Base-by-base conservation (phyloP, 2,888 invertebrate genomes). In the Diogma glabrata region DNA sequence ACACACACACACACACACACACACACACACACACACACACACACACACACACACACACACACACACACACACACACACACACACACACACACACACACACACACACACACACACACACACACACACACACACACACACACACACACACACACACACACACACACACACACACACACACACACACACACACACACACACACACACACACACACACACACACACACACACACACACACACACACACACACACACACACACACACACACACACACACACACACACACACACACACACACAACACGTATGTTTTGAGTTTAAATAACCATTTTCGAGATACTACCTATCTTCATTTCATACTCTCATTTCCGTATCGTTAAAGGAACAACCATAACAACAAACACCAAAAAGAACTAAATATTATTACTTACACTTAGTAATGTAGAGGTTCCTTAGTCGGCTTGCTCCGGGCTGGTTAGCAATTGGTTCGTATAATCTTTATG, bases 91-190 rank as follows among this genome's bases (percentile, higher is more conserved):
- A 55, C 56, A 52, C 55, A 57, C 55, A 53, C 56, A 51, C 56
- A 55, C 55, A 54, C 57, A 52, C 56, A 57, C 57, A 55, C 56
- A 53, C 55, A 55, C 55, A 54, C 56, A 52, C 56, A 56, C 55
- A 54, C 55, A 52, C 57, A 55, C 56, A 55, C 57, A 51, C 56
- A 57, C 54, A 57, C 54, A 53, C 65, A 67, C 47, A 68, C 33
- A 33, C 33, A 33, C 33, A 33, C 33, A 33, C 33, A 33, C 33
- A 33, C 33, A 33, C 33, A 33, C 33, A 33, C 33, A 33, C 33
- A 33, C 33, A 33, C 33, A 33, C 33, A 33, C 33, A 33, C 33
- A 33, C 33, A 33, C 33, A 33, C 33, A 33, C 33, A 33, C 33
- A 33, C 33, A 33, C 33, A 33, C 33, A 33, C 33, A 33, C 33